Conservation (phyloP, 1,140 invertebrate species). For the Drosophila dunni region DNA sequence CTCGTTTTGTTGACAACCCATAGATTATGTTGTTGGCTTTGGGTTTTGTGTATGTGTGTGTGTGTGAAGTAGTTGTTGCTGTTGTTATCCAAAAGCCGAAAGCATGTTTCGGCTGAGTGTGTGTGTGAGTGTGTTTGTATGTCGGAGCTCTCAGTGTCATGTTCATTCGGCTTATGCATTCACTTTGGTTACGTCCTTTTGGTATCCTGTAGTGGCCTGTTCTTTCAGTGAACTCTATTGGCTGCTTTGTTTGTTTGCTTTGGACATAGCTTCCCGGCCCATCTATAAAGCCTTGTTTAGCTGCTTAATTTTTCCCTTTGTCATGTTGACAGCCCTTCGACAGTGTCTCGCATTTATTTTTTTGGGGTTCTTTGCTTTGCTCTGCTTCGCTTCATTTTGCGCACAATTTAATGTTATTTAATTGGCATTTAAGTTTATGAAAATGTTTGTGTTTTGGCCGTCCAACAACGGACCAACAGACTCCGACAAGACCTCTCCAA, state of each 20-base stretch:
- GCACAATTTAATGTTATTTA: slow-evolving; percentile 83
- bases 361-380: slow-evolving; percentile 29
- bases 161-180: slow-evolving; percentile 69
- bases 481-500: slow-evolving; percentile 2
- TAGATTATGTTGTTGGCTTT: slow-evolving; percentile 83
- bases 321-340: slow-evolving; percentile 76
- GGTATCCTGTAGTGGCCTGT: slow-evolving; percentile 29
- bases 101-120: slow-evolving; percentile 51
- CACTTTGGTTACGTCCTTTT: slow-evolving; percentile 35
- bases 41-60: slow-evolving; percentile 58
- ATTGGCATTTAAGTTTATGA: slow-evolving; percentile 79
- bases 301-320: slow-evolving; percentile 83
- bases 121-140: slow-evolving; percentile 5
- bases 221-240: slow-evolving; percentile 40
- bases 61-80: background rate
- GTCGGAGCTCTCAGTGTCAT: slow-evolving; percentile 42
- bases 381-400: slow-evolving; percentile 64
- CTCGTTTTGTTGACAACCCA: slow-evolving; percentile 77
- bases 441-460: slow-evolving; percentile 59
- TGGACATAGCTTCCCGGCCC: slow-evolving; percentile 48
- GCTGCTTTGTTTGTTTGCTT: slow-evolving; percentile 67
- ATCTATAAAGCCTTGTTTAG: slow-evolving; percentile 78
- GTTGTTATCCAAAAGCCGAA: slow-evolving; percentile 36
- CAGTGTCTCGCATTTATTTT: slow-evolving; percentile 38
- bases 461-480: slow-evolving; percentile 27